Percentiles rank a stretch among this genome's conserved stretches.
phyloP scores from a whole-genome alignment of 2,113 vertebrate genomes.

The Xiphias gladius region DNA sequence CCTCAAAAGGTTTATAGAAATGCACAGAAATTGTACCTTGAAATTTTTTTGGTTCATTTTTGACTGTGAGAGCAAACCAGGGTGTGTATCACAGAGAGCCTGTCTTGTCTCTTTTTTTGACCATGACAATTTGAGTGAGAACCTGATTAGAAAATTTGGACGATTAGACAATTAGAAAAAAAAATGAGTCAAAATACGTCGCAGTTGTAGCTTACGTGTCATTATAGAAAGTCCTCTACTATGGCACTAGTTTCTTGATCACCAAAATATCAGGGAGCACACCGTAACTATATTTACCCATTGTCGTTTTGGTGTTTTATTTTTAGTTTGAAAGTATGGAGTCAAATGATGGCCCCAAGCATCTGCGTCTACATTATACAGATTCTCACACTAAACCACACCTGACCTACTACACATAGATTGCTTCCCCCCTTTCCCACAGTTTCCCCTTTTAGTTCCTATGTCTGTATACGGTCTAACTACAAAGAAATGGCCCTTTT shows the following conservation, averaged over 20 bases:
- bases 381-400: not conserved
- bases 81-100: too few relatives aligned
- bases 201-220: too few relatives aligned
- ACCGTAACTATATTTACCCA: not conserved
- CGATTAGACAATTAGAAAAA: too few relatives aligned
- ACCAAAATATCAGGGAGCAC: not conserved
- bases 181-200: too few relatives aligned
- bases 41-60: not conserved
- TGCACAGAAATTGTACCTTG: not conserved
- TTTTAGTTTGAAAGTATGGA: not conserved
- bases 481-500: not conserved
- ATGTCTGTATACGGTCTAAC: not conserved
- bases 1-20: not conserved
- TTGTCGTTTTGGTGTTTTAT: not conserved
- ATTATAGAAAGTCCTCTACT: not conserved
- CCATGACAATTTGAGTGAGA: not conserved
- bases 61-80: too few relatives aligned
- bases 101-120: too few relatives aligned
- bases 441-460: conserved; percentile 25
- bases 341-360: not conserved
- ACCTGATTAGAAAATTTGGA: not conserved
- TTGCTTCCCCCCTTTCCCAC: conserved; percentile 16
- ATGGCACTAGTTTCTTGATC: not conserved
- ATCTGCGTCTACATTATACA: not conserved
- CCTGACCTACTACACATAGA: not conserved